Evolutionary conservation across 2,113 vertebrate genomes (phyloP).

Genomic region (Rana temporaria): DNA sequence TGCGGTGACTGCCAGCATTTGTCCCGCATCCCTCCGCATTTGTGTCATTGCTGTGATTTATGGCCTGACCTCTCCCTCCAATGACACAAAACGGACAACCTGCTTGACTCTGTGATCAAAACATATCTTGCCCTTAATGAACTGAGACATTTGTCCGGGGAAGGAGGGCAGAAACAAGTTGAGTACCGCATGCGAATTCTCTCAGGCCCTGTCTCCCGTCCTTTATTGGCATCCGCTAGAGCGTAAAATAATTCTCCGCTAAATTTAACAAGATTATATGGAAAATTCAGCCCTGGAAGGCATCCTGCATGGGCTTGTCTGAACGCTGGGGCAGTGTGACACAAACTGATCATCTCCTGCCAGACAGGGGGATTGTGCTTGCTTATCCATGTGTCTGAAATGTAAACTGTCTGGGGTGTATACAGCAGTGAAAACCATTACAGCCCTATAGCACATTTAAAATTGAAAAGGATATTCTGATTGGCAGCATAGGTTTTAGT

Average conservation of each 20-base stretch:
- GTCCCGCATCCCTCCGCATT: background rate
- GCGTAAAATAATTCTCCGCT: constrained; percentile 63
- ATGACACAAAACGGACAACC: constrained; percentile 5
- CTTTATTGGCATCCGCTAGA: constrained; percentile 58
- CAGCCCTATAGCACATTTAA: too few relatives aligned
- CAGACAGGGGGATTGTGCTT: too few relatives aligned
- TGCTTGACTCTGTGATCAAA: constrained; percentile 13
- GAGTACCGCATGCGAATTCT: constrained; percentile 11
- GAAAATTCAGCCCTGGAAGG: constrained; percentile 52
- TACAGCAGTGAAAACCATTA: too few relatives aligned
- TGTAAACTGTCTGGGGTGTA: too few relatives aligned
- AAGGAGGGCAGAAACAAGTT: background rate
- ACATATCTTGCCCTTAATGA: constrained; percentile 9
- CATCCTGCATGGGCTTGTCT: constrained; percentile 45
- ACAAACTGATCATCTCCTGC: too few relatives aligned
- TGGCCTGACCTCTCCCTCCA: constrained; percentile 9
- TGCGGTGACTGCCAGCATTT: too few relatives aligned
- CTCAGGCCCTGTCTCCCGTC: constrained; percentile 9
- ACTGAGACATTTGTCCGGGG: constrained; percentile 21
- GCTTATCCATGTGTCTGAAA: too few relatives aligned
- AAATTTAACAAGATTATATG: constrained; percentile 60
- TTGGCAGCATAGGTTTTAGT: too few relatives aligned
- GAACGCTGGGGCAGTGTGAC: constrained; percentile 3
- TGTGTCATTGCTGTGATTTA: background rate
- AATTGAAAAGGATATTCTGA: too few relatives aligned